A percentile compares a stretch with the other conserved stretches of the same genome.
These are phyloP conservation scores for Girardinus metallicus DNA, from an alignment of 2,797 vertebrate genomes.

Conservation along the genomic window DNA sequence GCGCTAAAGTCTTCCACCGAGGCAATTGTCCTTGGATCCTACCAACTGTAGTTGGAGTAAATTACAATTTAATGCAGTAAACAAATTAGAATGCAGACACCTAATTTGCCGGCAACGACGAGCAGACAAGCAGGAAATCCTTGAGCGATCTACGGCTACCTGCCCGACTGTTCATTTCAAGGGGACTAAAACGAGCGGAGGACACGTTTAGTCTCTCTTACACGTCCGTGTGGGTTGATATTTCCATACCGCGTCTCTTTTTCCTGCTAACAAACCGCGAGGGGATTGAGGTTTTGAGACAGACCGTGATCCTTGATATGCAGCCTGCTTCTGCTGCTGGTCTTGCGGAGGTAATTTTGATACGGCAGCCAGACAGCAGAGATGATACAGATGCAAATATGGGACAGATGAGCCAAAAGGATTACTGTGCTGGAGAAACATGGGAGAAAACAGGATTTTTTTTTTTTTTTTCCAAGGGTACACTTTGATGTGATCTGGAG, in stretches of 20 bases:
- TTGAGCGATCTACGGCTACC: constrained; percentile 58
- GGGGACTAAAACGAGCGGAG: constrained; percentile 58
- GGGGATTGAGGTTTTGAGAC: constrained; percentile 54
- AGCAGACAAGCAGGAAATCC: constrained; percentile 63
- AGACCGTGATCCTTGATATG: constrained; percentile 36
- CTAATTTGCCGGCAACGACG: constrained; percentile 56
- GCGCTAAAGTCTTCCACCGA: constrained; percentile 56
- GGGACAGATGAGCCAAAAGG: constrained; percentile 40
- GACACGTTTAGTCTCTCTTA: constrained; percentile 50
- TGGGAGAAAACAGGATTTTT: constrained; percentile 7
- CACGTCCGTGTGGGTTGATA: constrained; percentile 49
- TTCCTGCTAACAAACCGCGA: constrained; percentile 70
- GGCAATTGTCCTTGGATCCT: constrained; percentile 72
- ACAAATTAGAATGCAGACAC: constrained; percentile 73
- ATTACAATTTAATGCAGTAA: constrained; percentile 71
- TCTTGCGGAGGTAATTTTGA: constrained; percentile 62
- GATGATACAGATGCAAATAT: constrained; percentile 65
- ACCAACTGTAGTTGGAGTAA: constrained; percentile 67
- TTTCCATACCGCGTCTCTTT: constrained; percentile 69
- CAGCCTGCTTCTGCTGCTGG: constrained; percentile 53
- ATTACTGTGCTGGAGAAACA: constrained; percentile 41
- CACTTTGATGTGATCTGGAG: constrained; percentile 14
- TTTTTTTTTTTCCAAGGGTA: constrained; percentile 12
- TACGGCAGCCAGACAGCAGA: constrained; percentile 24
- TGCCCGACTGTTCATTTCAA: constrained; percentile 61